Evolutionary conservation across 1,140 invertebrate species (phyloP).

Genomic region (Bombus ignitus): DNA sequence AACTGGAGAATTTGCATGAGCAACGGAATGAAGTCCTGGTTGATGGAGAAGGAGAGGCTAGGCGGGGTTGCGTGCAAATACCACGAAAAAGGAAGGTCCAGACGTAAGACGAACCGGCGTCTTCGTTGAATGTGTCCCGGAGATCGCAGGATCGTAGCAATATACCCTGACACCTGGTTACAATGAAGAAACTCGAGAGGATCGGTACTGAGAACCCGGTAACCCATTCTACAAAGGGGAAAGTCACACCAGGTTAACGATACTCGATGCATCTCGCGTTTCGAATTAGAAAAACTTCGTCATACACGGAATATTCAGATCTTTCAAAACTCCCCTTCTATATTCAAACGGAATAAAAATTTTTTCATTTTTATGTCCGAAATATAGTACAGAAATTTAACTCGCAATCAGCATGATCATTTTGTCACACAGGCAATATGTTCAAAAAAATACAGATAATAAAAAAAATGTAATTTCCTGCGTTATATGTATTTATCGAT

Average conservation of each 20-base stretch:
- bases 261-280: not conserved
- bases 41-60: slow-evolving; percentile 31
- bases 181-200: not conserved
- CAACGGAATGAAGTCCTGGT: slow-evolving; percentile 37
- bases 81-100: slow-evolving; percentile 22
- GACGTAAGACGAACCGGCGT: slow-evolving; percentile 56
- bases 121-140: slow-evolving; percentile 40
- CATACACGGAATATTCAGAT: not conserved
- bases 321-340: not conserved
- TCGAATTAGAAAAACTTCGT: not conserved
- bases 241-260: not conserved
- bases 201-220: not conserved
- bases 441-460: too few relatives aligned
- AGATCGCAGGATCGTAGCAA: slow-evolving; percentile 47
- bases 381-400: too few relatives aligned
- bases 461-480: too few relatives aligned
- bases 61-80: slow-evolving; percentile 49
- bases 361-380: too few relatives aligned
- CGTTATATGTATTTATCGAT: too few relatives aligned
- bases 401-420: too few relatives aligned
- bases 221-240: not conserved
- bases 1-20: slow-evolving; percentile 58
- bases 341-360: too few relatives aligned
- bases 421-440: too few relatives aligned
- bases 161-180: slow-evolving; percentile 4